Base-by-base conservation (phyloP, 2,113 vertebrate species). In the Benitochromis conjunctus region DNA sequence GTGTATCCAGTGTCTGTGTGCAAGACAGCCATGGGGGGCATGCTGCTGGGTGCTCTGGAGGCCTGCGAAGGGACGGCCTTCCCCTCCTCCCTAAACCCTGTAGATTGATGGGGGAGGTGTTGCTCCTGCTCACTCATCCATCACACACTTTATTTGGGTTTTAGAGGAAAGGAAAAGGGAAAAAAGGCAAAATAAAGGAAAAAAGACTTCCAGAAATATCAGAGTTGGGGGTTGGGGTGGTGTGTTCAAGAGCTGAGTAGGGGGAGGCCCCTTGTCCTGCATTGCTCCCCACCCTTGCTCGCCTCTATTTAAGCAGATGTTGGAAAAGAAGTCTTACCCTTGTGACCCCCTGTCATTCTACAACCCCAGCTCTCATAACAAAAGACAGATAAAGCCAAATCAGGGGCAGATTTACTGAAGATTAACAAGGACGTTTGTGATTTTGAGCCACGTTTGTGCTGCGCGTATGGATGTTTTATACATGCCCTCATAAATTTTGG, bases 71-170 rank as follows among this genome's bases (percentile, higher is more conserved):
- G 95, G 86, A 92, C 82, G 19, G 38, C 55, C 82, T 80, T 90
- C 88, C 84, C 85, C 89, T 82, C 79, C 93, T 83, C 87, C 81
- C 79, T 7, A 51, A 85, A 89, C 71, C 80, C 6, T 81, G 55
- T 84, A 95, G 95, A 96, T 95, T 95, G 95, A 95, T 96, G 96
- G 94, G 94, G 96, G 94, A 94, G 95, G 96, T 95, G 95, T 95
- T 93, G 91, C 95, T 93, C 89, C 92, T 92, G 94, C 91, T 95
- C 94, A 86, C 91, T 95, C 94, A 96, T 96, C 96, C 95, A 96
- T 96, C 95, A 96, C 94, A 90, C 91, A 93, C 91, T 94, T 96
- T 95, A 95, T 96, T 96, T 96, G 92, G 95, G 93, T 96, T 95
- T 94, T 95, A 94, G 92, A 95, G 91, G 92, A 93, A 93, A 94